A percentile compares a stretch with the other conserved stretches of the same genome.
phyloP scores from a whole-genome alignment of 2,888 invertebrate genomes.

The Polyommatus icarus region DNA sequence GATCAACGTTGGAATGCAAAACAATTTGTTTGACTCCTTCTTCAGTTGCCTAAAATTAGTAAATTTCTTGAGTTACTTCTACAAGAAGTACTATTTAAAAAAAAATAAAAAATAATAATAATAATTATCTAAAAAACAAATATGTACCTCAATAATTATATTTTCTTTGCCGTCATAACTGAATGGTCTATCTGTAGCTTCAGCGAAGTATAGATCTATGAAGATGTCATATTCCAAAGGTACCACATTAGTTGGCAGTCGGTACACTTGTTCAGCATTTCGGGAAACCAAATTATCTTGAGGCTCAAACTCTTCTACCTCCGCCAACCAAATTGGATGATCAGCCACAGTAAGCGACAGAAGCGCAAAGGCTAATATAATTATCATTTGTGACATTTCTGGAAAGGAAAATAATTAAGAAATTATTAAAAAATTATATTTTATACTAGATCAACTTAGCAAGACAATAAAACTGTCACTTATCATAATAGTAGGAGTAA shows the following conservation, averaged over 20 bases:
- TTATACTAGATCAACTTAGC: neutral
- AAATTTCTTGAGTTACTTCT: neutral
- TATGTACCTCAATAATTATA: slow-evolving; percentile 60
- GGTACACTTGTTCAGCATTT: slow-evolving; percentile 52
- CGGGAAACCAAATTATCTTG: slow-evolving; percentile 41
- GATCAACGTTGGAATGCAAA: slow-evolving; percentile 73
- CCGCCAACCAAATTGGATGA: slow-evolving; percentile 56
- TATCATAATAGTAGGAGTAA: neutral
- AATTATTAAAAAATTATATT: neutral
- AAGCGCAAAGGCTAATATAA: slow-evolving; percentile 52
- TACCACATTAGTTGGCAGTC: slow-evolving; percentile 61
- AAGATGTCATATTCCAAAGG: slow-evolving; percentile 68
- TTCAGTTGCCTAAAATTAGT: slow-evolving; percentile 53
- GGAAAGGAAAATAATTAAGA: slow-evolving; percentile 34
- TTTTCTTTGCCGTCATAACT: slow-evolving; percentile 63
- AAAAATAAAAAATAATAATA: no score
- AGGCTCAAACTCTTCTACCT: slow-evolving; percentile 51
- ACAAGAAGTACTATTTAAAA: no score
- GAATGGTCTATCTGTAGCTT: slow-evolving; percentile 57
- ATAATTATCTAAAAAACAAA: neutral
- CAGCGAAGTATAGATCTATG: slow-evolving; percentile 66
- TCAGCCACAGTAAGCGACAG: slow-evolving; percentile 51
- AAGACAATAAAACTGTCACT: neutral
- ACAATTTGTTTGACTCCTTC: slow-evolving; percentile 62
- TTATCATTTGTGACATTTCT: slow-evolving; percentile 54